Evolutionary conservation across 2,113 vertebrate species (phyloP).

Genomic region (Corythaixoides concolor): DNA sequence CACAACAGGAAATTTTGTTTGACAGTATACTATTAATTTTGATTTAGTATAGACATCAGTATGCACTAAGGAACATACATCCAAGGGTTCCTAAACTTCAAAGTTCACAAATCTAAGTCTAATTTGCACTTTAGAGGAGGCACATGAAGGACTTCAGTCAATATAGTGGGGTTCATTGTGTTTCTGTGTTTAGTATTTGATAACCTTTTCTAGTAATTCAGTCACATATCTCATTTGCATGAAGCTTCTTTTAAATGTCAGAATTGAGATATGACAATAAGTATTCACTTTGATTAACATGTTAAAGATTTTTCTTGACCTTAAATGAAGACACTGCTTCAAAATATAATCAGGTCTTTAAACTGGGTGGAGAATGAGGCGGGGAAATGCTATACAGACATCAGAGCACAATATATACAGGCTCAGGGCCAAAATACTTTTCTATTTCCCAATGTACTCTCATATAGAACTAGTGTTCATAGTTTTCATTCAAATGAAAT

Average conservation of each 20-base stretch:
- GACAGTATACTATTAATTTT: constrained; percentile 56
- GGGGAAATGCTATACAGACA: constrained; percentile 4
- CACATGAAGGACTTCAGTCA: constrained; percentile 73
- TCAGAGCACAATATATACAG: not conserved
- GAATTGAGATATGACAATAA: constrained; percentile 73
- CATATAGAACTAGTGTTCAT: not conserved
- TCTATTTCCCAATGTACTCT: not conserved
- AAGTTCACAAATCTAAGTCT: constrained; percentile 69
- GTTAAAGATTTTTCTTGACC: constrained; percentile 71
- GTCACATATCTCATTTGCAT: constrained; percentile 78
- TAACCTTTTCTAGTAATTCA: constrained; percentile 63
- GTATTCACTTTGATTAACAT: constrained; percentile 76
- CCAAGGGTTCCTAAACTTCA: constrained; percentile 67
- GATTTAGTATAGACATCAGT: constrained; percentile 44
- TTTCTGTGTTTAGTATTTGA: constrained; percentile 71
- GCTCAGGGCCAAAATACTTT: not conserved
- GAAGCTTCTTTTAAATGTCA: constrained; percentile 79
- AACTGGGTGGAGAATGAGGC: not conserved
- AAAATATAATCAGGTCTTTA: constrained; percentile 56
- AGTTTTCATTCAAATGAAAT: not conserved
- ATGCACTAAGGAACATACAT: constrained; percentile 46
- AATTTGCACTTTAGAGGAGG: constrained; percentile 77
- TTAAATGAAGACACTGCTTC: constrained; percentile 71
- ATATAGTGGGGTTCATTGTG: constrained; percentile 63
- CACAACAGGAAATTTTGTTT: constrained; percentile 17